Conservation (phyloP, 2,113 vertebrate species). For the Taurulus bubalis region DNA sequence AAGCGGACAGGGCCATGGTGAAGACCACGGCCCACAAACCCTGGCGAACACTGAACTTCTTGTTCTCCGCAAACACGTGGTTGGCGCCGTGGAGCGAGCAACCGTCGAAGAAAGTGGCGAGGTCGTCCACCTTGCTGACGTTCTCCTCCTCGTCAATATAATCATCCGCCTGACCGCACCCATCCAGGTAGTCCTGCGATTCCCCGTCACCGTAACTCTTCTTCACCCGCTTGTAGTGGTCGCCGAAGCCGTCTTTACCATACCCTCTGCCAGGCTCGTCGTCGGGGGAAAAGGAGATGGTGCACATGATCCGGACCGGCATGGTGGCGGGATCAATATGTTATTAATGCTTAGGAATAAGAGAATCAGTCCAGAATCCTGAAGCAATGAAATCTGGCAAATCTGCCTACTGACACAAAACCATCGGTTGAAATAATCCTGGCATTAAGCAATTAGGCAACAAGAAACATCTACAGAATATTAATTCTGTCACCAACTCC, state of each 20-base stretch:
- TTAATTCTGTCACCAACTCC: neutral
- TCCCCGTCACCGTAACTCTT: conserved; percentile 61
- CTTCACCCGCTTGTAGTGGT: conserved; percentile 80
- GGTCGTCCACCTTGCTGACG: conserved; percentile 73
- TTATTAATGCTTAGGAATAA: neutral
- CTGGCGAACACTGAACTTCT: conserved; percentile 86
- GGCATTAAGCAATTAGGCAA: neutral
- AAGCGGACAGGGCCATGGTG: conserved; percentile 88
- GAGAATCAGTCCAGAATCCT: neutral
- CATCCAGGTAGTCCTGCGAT: conserved; percentile 75
- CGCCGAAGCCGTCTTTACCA: conserved; percentile 72
- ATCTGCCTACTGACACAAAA: conserved; percentile 15
- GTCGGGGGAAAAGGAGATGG: conserved; percentile 90
- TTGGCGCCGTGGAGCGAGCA: conserved; percentile 93
- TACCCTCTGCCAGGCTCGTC: conserved; percentile 79
- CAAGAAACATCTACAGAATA: neutral
- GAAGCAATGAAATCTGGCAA: neutral
- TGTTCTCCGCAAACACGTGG: conserved; percentile 90
- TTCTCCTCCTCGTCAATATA: conserved; percentile 71
- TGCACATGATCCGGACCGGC: conserved; percentile 96
- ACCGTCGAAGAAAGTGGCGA: conserved; percentile 87
- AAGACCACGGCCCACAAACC: conserved; percentile 90
- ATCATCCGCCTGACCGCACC: conserved; percentile 67
- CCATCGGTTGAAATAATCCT: neutral
- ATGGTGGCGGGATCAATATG: conserved; percentile 71